These are phyloP conservation scores for Rallus crepitans DNA, from an alignment of 2,797 vertebrate species.

Conservation along the genomic window DNA sequence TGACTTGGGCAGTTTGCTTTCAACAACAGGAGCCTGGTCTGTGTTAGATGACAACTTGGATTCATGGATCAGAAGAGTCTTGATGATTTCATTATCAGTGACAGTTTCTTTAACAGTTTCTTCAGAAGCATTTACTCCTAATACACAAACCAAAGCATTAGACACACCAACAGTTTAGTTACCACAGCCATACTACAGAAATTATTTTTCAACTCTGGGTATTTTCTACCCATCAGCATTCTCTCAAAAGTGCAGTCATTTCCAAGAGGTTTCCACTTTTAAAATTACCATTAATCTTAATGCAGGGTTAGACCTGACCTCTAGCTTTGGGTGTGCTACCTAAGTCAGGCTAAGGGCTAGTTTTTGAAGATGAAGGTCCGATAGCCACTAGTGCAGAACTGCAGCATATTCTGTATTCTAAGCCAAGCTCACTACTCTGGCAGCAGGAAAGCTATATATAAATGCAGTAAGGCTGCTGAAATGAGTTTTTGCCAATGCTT, in stretches of 20 bases:
- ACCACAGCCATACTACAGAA: background rate
- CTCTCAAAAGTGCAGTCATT: background rate
- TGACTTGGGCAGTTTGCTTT: background rate
- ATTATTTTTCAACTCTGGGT: background rate
- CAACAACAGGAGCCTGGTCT: background rate
- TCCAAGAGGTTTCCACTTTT: background rate
- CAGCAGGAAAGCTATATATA: background rate
- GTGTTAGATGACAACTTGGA: background rate
- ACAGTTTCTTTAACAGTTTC: background rate
- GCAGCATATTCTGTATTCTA: background rate
- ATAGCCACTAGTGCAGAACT: background rate
- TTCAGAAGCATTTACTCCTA: constrained; percentile 17
- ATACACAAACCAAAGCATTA: background rate
- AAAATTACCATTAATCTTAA: background rate
- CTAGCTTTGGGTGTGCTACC: background rate
- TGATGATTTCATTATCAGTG: constrained; percentile 65
- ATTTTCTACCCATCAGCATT: background rate
- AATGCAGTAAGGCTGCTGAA: background rate
- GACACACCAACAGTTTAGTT: background rate
- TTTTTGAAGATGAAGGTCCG: background rate
- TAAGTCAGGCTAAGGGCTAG: background rate
- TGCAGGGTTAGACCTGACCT: background rate
- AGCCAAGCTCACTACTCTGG: background rate
- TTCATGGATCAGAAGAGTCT: constrained; percentile 72
- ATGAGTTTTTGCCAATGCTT: background rate